These are phyloP conservation scores for Centrocercus urophasianus DNA, from an alignment of 2,113 vertebrate genomes.

Conservation along the genomic window DNA sequence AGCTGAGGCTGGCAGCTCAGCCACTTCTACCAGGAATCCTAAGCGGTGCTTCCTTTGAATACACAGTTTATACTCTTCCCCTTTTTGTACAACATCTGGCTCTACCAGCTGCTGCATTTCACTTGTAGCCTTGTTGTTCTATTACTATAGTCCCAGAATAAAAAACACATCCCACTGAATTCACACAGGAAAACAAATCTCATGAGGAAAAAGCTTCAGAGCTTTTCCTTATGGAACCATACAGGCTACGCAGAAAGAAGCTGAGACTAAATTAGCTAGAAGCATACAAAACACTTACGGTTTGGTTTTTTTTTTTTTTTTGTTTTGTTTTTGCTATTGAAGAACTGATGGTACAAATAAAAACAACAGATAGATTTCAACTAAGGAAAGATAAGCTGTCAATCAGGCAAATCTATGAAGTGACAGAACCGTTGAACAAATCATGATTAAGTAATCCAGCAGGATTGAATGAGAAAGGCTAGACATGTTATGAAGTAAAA, in stretches of 20 bases:
- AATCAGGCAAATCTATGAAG: not conserved
- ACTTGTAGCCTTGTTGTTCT: fast-evolving
- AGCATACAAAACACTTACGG: not conserved
- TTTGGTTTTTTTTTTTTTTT: too few species aligned
- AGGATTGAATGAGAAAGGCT: not conserved
- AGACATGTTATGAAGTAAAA: not conserved
- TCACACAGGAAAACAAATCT: not conserved
- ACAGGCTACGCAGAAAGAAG: not conserved
- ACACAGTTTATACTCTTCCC: not conserved
- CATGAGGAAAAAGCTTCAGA: not conserved
- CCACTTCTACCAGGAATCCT: not conserved
- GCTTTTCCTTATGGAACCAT: not conserved
- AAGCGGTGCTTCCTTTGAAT: not conserved
- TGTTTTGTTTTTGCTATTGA: not conserved
- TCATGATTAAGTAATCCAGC: not conserved
- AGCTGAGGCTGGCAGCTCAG: not conserved
- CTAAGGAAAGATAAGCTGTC: not conserved
- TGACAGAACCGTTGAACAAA: not conserved
- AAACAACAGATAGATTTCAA: not conserved
- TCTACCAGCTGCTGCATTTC: not conserved
- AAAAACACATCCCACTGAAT: not conserved
- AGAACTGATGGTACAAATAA: not conserved
- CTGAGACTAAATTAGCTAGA: not conserved
- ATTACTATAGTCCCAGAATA: not conserved
- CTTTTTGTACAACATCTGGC: not conserved